Base-by-base conservation (phyloP, 2,888 invertebrate genomes). In the Timema podura region DNA sequence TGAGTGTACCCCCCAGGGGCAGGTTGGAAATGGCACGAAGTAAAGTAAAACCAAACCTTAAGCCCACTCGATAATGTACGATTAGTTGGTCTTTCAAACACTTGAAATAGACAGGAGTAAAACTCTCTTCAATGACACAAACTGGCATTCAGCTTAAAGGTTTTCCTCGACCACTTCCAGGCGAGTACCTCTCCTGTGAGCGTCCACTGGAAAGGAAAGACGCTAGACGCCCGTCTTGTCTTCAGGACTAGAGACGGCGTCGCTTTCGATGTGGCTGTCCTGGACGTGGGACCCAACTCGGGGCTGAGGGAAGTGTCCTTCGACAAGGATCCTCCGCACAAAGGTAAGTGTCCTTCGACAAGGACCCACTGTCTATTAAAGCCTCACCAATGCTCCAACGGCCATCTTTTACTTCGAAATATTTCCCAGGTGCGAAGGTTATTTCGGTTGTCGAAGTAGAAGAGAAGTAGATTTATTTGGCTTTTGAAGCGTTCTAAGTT, bases 221-320 rank as follows among this genome's bases (percentile, higher is more conserved):
- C 73, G 68, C 70, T 64, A 72, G 73, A 67, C 72, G 80, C 80
- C 48, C 76, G 74, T 70, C 74, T 81, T 69, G 74, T 80, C 65
- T 81, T 79, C 75, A 78, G 77, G 70, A 80, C 80, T n/a, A 74
- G 76, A 51, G 74, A 74, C n/a, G 77, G 72, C 44, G 74, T 75
- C 67, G 79, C 80, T 13, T 81, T 78, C 74, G 82, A 82, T 71
- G 75, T 81, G 6, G 81, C 81, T 10, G 75, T 81, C 48, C 74
- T 82, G 71, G 76, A 73, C 68, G 48, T 15, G 7, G 47, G 68
- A 46, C 70, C 48, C 6, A 57, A 76, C 59, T 73, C 73, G 67
- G 74, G 74, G 64, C 73, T 78, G 74, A 75, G 74, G 72, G 72
- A 79, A 64, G 73, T 79, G 67, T 73, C 64, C 47, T 67, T 79